phyloP scores from a whole-genome alignment of 2,888 invertebrate species.

The Cordylochernes scorpioides region DNA sequence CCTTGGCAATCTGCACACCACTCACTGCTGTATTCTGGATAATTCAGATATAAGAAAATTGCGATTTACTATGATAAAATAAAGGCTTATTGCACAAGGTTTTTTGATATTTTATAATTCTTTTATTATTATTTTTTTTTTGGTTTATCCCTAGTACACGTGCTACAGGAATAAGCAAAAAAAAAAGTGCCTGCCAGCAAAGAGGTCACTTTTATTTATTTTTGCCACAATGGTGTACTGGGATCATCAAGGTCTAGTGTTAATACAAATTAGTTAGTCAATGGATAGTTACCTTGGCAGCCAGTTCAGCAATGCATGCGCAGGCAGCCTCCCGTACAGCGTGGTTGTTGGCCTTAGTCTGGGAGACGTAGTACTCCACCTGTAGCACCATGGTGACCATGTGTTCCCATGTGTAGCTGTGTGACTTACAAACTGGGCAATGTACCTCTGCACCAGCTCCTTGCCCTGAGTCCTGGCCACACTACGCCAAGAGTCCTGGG shows the following conservation, averaged over 20 bases:
- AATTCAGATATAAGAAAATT: slow-evolving; percentile 1
- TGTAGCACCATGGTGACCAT: too few relatives aligned
- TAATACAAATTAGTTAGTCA: not conserved
- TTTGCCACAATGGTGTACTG: too few relatives aligned
- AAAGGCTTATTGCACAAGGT: too few relatives aligned
- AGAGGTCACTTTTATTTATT: too few relatives aligned
- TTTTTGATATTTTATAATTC: too few relatives aligned
- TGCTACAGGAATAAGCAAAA: too few relatives aligned
- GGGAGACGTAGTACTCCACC: slow-evolving; percentile 26
- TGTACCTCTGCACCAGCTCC: slow-evolving; percentile 25
- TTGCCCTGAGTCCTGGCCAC: slow-evolving; percentile 25
- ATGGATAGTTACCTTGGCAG: slow-evolving; percentile 21
- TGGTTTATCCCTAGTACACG: too few relatives aligned
- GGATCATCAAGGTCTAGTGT: too few relatives aligned
- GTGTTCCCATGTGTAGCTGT: too few relatives aligned
- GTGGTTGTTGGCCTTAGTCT: slow-evolving; percentile 28
- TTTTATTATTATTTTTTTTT: too few relatives aligned
- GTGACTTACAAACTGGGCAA: slow-evolving; percentile 21
- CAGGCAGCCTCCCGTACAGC: slow-evolving; percentile 31
- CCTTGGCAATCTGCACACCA: slow-evolving; percentile 15
- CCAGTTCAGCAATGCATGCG: slow-evolving; percentile 30
- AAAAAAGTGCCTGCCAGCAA: not conserved
- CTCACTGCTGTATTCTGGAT: not conserved
- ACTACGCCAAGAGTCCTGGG: slow-evolving; percentile 29
- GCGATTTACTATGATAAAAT: not conserved